Conservation (phyloP, 2,888 invertebrate species). For the Leucophenga montana region DNA sequence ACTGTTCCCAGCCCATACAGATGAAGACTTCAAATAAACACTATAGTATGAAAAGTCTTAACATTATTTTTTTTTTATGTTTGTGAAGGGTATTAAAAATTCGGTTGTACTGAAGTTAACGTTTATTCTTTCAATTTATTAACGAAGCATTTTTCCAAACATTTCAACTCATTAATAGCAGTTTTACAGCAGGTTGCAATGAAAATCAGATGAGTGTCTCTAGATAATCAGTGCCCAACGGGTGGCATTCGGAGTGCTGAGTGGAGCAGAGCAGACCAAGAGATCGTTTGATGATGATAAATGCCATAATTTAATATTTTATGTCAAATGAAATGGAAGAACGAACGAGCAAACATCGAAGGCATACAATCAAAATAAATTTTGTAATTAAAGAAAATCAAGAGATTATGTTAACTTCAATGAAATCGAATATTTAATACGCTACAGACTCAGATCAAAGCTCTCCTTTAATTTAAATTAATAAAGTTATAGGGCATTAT, state of each 20-base stretch:
- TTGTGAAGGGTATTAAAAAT: too few species aligned
- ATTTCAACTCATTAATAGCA: not conserved
- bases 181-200: not conserved
- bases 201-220: not conserved
- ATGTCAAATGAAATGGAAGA: constrained; percentile 20
- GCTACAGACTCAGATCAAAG: too few species aligned
- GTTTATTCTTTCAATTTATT: not conserved
- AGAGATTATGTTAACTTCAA: too few species aligned
- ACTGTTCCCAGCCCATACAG: too few species aligned
- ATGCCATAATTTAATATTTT: constrained; percentile 55
- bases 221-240: constrained; percentile 48
- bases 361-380: not conserved
- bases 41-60: too few species aligned
- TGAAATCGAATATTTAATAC: too few species aligned
- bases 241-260: constrained; percentile 36
- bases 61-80: too few species aligned
- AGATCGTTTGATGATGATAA: constrained; percentile 54
- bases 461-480: too few species aligned
- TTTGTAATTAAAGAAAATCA: not conserved
- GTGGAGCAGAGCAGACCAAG: constrained; percentile 26
- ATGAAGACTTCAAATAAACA: too few species aligned
- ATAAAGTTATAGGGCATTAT: too few species aligned
- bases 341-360: not conserved
- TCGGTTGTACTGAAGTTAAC: not conserved
- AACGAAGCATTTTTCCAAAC: not conserved